Evolutionary conservation across 2,797 vertebrate species (phyloP).

Genomic region (Squalus acanthias): DNA sequence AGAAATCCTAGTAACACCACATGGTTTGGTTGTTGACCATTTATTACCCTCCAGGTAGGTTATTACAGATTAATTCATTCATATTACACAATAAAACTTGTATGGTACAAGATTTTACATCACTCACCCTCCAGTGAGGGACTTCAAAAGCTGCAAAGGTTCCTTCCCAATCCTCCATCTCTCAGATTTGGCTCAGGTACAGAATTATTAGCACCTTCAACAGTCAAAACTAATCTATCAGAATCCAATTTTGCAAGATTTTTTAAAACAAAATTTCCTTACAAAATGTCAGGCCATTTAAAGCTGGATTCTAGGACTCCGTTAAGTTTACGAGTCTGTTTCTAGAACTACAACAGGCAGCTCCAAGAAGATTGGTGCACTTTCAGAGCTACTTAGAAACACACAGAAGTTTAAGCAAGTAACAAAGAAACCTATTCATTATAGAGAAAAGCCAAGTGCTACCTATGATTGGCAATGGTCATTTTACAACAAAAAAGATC

Average conservation of each 20-base stretch:
- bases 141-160: constrained; percentile 57
- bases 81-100: not conserved
- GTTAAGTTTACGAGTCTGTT: not conserved
- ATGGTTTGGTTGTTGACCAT: not conserved
- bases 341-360: not conserved
- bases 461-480: not conserved
- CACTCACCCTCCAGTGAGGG: constrained; percentile 72
- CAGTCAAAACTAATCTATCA: not conserved
- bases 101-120: not conserved
- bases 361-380: not conserved
- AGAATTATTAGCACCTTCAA: constrained; percentile 3
- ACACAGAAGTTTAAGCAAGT: constrained; percentile 3
- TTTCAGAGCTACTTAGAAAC: constrained; percentile 1
- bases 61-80: not conserved
- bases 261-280: not conserved
- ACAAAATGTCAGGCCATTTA: not conserved
- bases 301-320: not conserved
- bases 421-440: not conserved
- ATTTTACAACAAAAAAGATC: not conserved
- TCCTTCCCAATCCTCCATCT: constrained; percentile 55
- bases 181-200: constrained; percentile 10
- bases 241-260: not conserved
- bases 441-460: not conserved
- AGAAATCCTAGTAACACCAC: not conserved
- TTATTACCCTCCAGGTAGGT: not conserved